phyloP scores from a whole-genome alignment of 2,888 invertebrate genomes.

The Octonoba sinensis region DNA sequence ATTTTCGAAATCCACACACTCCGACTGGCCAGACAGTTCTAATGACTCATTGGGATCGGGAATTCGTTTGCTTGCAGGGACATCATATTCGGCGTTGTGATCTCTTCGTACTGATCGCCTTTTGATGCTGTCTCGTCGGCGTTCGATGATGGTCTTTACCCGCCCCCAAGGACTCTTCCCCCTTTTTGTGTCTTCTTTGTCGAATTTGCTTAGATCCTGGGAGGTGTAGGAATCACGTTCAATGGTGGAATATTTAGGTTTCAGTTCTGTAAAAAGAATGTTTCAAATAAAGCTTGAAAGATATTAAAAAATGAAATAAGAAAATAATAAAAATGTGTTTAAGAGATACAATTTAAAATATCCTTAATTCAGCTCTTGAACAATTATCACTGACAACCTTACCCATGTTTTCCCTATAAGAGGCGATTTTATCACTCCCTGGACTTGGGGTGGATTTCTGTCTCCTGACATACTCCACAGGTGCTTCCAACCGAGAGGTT shows the following conservation, averaged over 20 bases:
- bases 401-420: constrained; percentile 10
- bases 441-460: constrained; percentile 56
- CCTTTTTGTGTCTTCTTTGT: constrained; percentile 72
- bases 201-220: constrained; percentile 52
- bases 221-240: constrained; percentile 47
- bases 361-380: too few relatives aligned
- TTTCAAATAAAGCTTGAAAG: background rate
- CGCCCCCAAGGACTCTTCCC: constrained; percentile 82
- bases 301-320: background rate
- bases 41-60: background rate
- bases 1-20: background rate
- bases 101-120: constrained; percentile 72
- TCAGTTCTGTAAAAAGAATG: constrained; percentile 30
- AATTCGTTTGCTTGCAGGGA: background rate
- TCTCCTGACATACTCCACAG: constrained; percentile 24
- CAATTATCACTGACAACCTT: background rate
- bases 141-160: constrained; percentile 83
- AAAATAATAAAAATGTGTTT: too few relatives aligned
- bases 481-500: constrained; percentile 14
- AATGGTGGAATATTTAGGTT: constrained; percentile 48
- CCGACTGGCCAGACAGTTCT: constrained; percentile 12
- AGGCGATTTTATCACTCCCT: constrained; percentile 41
- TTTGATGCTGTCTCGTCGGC: constrained; percentile 79
- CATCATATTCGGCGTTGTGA: constrained; percentile 18
- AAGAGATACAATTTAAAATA: background rate